Conservation (phyloP, 2,797 vertebrate species). For the Hybognathus amarus region DNA sequence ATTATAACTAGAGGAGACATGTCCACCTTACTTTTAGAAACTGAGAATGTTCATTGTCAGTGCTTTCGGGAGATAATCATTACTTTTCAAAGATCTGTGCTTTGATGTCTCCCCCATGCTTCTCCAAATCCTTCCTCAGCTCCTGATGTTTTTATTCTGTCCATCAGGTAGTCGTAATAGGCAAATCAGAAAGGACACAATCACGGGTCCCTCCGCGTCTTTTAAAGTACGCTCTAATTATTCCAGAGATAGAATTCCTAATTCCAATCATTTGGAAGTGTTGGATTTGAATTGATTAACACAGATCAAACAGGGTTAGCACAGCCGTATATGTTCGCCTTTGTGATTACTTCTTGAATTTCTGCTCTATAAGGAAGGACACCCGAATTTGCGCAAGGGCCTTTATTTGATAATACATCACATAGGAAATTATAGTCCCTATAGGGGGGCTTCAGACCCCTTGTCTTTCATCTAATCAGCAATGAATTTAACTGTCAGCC, state of each 20-base stretch:
- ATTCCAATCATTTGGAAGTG: conserved; percentile 20
- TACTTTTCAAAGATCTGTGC: conserved; percentile 22
- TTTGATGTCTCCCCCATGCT: conserved; percentile 8
- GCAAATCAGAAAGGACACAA: conserved; percentile 12
- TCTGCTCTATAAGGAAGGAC: conserved; percentile 19
- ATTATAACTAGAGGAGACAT: conserved; percentile 15
- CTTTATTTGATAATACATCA: conserved; percentile 28
- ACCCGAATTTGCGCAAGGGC: conserved; percentile 18
- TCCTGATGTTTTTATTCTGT: conserved; percentile 24
- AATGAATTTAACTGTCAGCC: conserved; percentile 7
- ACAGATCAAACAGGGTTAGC: conserved; percentile 20
- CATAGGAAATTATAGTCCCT: neutral
- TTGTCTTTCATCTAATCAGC: conserved; percentile 32
- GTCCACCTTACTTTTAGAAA: conserved; percentile 25
- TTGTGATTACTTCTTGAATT: conserved; percentile 21
- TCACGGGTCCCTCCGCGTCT: conserved; percentile 14
- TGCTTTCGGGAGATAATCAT: conserved; percentile 27
- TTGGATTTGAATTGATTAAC: conserved; percentile 39
- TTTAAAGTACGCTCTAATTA: conserved; percentile 29
- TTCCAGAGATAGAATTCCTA: conserved; percentile 21
- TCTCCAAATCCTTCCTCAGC: neutral
- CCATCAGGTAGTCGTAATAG: conserved; percentile 20
- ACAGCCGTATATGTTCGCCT: neutral
- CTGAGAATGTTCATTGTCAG: conserved; percentile 21
- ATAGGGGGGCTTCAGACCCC: neutral